Conservation (phyloP, 2,113 vertebrate species). For the Diadophis punctatus region DNA sequence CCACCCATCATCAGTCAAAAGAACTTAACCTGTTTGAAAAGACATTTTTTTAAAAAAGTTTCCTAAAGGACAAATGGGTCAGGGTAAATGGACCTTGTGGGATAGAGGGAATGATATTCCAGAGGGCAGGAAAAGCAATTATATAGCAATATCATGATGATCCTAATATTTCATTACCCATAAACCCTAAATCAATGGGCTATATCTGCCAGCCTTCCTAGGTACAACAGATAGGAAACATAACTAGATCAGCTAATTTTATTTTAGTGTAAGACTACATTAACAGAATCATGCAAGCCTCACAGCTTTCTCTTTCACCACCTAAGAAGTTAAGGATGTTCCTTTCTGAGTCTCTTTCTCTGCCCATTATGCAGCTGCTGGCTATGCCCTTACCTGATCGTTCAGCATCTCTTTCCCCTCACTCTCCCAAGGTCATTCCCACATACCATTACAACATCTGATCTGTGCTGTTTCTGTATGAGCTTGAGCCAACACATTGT, state of each 20-base stretch:
- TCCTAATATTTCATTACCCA: constrained; percentile 2
- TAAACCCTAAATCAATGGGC: not conserved
- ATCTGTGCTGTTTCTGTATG: not conserved
- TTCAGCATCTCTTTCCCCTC: not conserved
- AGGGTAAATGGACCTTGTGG: not conserved
- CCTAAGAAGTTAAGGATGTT: not conserved
- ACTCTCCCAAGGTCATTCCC: not conserved
- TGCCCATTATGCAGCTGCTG: not conserved
- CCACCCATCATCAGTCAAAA: not conserved
- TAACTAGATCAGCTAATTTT: no score
- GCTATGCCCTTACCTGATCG: not conserved
- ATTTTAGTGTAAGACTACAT: no score
- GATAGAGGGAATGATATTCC: not conserved
- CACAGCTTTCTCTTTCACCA: not conserved
- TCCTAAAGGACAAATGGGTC: not conserved
- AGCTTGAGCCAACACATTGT: not conserved
- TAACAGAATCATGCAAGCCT: no score
- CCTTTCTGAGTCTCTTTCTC: not conserved
- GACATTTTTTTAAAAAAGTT: not conserved
- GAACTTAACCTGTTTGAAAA: not conserved
- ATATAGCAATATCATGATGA: not conserved
- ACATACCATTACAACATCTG: not conserved
- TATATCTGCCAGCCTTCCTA: not conserved
- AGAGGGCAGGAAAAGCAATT: not conserved
- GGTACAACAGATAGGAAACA: no score